Evolutionary conservation across 2,888 invertebrate species (phyloP), one percentile per base, ranked within the genome.

Genomic region (Agonopterix subpropinquella): DNA sequence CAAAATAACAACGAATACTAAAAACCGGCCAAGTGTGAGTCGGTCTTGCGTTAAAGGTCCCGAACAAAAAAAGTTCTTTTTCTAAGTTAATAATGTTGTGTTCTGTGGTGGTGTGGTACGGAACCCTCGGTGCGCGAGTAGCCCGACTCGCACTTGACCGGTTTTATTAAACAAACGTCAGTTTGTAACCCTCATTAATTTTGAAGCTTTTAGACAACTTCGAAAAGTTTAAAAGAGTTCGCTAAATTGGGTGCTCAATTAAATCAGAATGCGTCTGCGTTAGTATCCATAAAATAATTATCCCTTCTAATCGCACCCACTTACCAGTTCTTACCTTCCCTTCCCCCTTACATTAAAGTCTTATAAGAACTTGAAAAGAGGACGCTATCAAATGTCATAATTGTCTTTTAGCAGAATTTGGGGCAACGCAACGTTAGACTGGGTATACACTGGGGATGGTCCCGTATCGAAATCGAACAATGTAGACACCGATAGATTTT

Each of bases 331-430:
- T 44, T 44, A 36, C 54, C 55, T 57, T 55, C 53, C 59, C 57
- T 59, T 57, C 55, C 58, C 55, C 4, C 28, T 28, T 54, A 54
- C 54, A 50, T 61, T 61, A 55, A 59, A 62, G 48, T 59, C 63
- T 64, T 64, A 58, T 58, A 59, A 63, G 65, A 67, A 65, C 59
- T 64, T 65, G 59, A 64, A 67, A 28, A 70, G 50, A n/a, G 13
- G 47, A 11, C 47, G 65, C 58, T 72, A 71, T 73, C 67, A 65
- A 63, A 73, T 69, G 64, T 71, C 71, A 65, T 67, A 67, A 71
- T 71, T 73, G 69, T 71, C 68, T 63, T 59, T 54, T 57, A 45
- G 54, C 62, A 59, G 60, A 55, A 55, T 56, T 62, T 15, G n/a
- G 10, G 13, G 39, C 9, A 15, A n/a, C n/a, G 44, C 7, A 5